Evolutionary conservation across 2,113 vertebrate genomes (phyloP), one percentile per base, ranked within the genome.

Genomic region (Seriola rivoliana): DNA sequence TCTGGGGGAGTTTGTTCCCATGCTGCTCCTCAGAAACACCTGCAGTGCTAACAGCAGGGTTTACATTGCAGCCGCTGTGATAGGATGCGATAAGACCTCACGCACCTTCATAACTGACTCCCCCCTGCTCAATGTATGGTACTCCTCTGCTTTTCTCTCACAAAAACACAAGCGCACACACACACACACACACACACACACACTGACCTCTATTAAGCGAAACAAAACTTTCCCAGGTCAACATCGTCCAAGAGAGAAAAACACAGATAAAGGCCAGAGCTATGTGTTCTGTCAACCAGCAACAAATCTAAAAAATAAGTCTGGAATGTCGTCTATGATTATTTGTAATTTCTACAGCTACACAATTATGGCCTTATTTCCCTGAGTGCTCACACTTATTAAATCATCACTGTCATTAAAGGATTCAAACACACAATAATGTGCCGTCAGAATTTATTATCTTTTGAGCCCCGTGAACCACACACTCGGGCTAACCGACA

Each of bases 171-270:
- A 36, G 21, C 19, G 5, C 12, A 64, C 42, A 63, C 42, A 63
- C 17, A 52, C 55, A 59, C 48, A 65, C 83, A 81, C 76, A 63
- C 59, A 62, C 80, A 82, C 78, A 80, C 69, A 76, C 72, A 64
- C 74, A 57, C 52, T 93, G 93, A 94, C 94, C 95, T 95, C 93
- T 89, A 92, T 94, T 94, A 87, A 89, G 55, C 58, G 80, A 91
- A 95, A 92, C 92, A 94, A 93, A 89, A 90, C 85, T 91, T 94
- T 94, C 93, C 91, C 88, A 94, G 86, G 92, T 89, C 92, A 91
- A 92, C 91, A 92, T 81, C 71, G 62, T 89, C 68, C 62, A 44
- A 71, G 59, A 64, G 32, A 86, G 87, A 86, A 92, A 93, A 94
- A 92, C 69, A 90, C 70, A 90, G 94, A 95, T 94, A 93, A 92